These are phyloP conservation scores for Scomber scombrus DNA, from an alignment of 2,113 vertebrate species.

Conservation along the genomic window DNA sequence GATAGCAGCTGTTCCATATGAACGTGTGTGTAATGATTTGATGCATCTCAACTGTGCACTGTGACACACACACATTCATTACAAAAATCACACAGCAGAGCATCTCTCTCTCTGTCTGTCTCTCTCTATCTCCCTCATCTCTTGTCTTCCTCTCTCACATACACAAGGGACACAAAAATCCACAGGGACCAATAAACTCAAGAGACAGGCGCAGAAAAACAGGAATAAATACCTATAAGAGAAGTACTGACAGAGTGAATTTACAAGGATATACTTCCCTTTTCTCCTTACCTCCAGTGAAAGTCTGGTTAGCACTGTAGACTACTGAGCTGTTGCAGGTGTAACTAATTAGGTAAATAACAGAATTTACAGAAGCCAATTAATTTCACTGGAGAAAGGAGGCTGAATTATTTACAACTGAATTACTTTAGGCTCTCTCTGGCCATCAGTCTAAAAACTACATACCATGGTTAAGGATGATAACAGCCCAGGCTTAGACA, in stretches of 20 bases:
- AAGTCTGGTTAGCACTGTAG: constrained; percentile 50
- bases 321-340: constrained; percentile 56
- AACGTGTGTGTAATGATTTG: constrained; percentile 20
- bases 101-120: constrained; percentile 28
- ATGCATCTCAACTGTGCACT: constrained; percentile 33
- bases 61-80: constrained; percentile 45
- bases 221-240: constrained; percentile 18
- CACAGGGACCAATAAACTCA: constrained; percentile 51
- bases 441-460: constrained; percentile 50
- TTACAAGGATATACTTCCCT: constrained; percentile 29
- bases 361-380: constrained; percentile 66
- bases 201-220: constrained; percentile 35
- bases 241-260: constrained; percentile 39
- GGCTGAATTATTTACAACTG: constrained; percentile 68
- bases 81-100: constrained; percentile 39
- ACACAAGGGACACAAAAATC: constrained; percentile 49
- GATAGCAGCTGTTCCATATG: constrained; percentile 29
- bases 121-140: constrained; percentile 38
- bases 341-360: constrained; percentile 70
- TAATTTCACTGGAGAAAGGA: constrained; percentile 63
- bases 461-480: constrained; percentile 21
- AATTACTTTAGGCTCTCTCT: constrained; percentile 59
- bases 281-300: constrained; percentile 21
- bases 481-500: constrained; percentile 36
- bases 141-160: constrained; percentile 27